Percentiles rank a stretch among this genome's conserved stretches.
Conservation (phyloP, 2,888 invertebrate species). For the Dioctria rufipes region DNA sequence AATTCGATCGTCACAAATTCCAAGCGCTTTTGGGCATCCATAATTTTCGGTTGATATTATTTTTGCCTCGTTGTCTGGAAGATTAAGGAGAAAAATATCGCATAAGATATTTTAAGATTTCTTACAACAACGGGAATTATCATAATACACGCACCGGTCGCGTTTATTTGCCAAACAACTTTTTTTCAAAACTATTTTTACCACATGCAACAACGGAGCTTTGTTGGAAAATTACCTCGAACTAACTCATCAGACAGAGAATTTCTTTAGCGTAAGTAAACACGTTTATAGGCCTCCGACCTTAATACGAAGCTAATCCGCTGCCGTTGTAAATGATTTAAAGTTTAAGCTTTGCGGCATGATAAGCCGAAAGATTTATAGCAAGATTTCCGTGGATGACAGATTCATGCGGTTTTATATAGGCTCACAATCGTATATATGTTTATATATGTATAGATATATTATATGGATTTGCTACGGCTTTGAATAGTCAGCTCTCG, state of each 20-base stretch:
- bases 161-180: conserved; percentile 10
- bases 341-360: conserved; percentile 50
- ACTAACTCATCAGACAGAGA: not conserved
- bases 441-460: not conserved
- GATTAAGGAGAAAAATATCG: conserved; percentile 28
- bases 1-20: conserved; percentile 40
- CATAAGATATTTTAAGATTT: conserved; percentile 23
- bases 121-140: conserved; percentile 28
- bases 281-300: conserved; percentile 49
- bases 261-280: conserved; percentile 13
- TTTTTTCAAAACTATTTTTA: conserved; percentile 35
- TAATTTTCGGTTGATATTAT: conserved; percentile 13
- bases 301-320: conserved; percentile 49
- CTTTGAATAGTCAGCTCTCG: conserved; percentile 29
- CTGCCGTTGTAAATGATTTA: conserved; percentile 52
- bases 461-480: conserved; percentile 18
- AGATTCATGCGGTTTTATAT: conserved; percentile 45
- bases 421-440: conserved; percentile 11
- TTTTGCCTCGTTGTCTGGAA: conserved; percentile 1
- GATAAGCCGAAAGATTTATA: conserved; percentile 53
- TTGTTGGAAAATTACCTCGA: conserved; percentile 31
- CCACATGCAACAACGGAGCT: conserved; percentile 7
- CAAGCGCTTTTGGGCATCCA: conserved; percentile 42
- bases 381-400: conserved; percentile 52
- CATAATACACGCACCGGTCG: conserved; percentile 13